Conservation (phyloP, 2,888 invertebrate genomes). For the Entomobrya multifasciata region DNA sequence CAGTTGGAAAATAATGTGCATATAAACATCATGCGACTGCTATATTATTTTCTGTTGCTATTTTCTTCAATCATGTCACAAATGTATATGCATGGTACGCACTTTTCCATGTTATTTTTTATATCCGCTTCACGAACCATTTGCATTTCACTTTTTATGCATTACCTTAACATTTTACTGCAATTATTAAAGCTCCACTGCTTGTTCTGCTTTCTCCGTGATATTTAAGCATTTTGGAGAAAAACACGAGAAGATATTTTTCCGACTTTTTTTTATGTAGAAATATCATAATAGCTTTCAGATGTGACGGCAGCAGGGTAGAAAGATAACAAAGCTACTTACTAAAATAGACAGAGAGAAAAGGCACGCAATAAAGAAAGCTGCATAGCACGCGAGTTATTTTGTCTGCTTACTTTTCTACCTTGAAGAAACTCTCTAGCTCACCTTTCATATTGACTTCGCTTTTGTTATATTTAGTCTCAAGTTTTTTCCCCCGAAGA, state of each 20-base stretch:
- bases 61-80: background rate
- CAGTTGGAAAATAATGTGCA: constrained; percentile 4
- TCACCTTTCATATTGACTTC: too few relatives aligned
- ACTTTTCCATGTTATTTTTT: constrained; percentile 20
- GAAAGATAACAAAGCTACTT: background rate
- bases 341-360: constrained; percentile 48
- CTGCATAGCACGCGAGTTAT: constrained; percentile 63
- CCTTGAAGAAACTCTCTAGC: too few relatives aligned
- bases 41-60: constrained; percentile 49
- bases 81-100: constrained; percentile 9
- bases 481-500: too few relatives aligned
- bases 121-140: constrained; percentile 48
- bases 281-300: too few relatives aligned
- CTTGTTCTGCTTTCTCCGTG: background rate
- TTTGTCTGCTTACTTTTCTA: too few relatives aligned
- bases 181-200: background rate
- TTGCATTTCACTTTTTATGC: constrained; percentile 33
- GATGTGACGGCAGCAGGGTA: background rate
- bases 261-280: too few relatives aligned
- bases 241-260: too few relatives aligned
- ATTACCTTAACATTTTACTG: constrained; percentile 14
- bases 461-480: too few relatives aligned
- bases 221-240: constrained; percentile 18
- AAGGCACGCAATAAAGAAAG: constrained; percentile 55
- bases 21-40: too few relatives aligned